Conservation (phyloP, 2,797 vertebrate genomes). For the Leptodactylus fallax region DNA sequence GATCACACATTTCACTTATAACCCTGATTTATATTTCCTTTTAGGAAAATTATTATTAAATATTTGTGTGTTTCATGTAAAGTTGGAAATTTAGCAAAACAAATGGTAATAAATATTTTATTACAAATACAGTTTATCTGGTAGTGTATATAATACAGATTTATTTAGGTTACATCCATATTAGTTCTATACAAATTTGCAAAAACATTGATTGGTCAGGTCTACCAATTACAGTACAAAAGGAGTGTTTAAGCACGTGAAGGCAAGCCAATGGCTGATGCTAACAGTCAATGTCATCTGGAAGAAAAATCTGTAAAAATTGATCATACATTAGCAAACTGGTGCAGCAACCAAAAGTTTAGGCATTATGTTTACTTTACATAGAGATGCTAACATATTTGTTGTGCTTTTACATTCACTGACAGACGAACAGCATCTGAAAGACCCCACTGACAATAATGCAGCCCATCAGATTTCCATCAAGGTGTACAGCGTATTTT, state of each 20-base stretch:
- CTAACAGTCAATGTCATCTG: slow-evolving; percentile 52
- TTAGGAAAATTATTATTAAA: too few relatives aligned
- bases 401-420: too few relatives aligned
- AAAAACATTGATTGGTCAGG: not conserved
- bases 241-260: slow-evolving; percentile 42
- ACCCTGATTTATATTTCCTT: too few relatives aligned
- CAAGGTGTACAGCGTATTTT: too few relatives aligned
- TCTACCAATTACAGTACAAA: slow-evolving; percentile 56
- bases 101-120: slow-evolving; percentile 56
- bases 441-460: too few relatives aligned
- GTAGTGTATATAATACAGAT: slow-evolving; percentile 5
- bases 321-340: not conserved
- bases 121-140: slow-evolving; percentile 4
- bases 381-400: not conserved
- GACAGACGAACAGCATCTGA: too few relatives aligned
- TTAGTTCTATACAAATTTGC: not conserved
- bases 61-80: not conserved
- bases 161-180: slow-evolving; percentile 6
- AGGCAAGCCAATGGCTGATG: slow-evolving; percentile 67
- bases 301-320: not conserved
- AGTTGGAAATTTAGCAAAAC: not conserved
- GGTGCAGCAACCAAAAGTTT: not conserved
- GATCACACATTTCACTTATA: too few relatives aligned
- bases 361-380: not conserved
- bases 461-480: too few relatives aligned